Conservation (phyloP, 2,797 vertebrate genomes). For the Sebastes cheni region DNA sequence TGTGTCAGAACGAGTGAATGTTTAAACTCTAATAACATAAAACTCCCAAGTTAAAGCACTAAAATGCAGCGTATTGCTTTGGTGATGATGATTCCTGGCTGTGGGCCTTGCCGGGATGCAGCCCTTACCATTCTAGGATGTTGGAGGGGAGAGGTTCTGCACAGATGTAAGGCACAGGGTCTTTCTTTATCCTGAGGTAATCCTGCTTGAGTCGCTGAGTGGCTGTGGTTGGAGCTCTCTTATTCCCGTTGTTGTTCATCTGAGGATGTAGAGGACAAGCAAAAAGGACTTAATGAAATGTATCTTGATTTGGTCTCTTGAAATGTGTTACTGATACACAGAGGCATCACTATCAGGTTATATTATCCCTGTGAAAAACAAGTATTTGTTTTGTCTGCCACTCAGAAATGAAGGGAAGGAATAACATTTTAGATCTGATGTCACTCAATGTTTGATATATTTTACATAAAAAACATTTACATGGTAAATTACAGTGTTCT, state of each 20-base stretch:
- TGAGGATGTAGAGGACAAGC: slow-evolving; percentile 51
- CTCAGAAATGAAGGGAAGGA: too few species aligned
- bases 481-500: too few species aligned
- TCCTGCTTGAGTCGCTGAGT: slow-evolving; percentile 97
- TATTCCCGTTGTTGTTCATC: slow-evolving; percentile 96
- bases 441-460: too few species aligned
- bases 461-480: too few species aligned
- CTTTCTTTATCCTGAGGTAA: slow-evolving; percentile 98
- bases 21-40: neutral
- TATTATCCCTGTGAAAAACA: too few species aligned
- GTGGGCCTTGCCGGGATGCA: neutral
- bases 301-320: neutral
- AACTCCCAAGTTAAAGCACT: neutral
- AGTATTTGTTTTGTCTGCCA: too few species aligned
- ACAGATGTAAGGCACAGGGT: slow-evolving; percentile 98
- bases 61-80: neutral
- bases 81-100: neutral
- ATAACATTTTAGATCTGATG: too few species aligned
- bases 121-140: slow-evolving; percentile 93
- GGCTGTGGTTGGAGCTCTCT: slow-evolving; percentile 97
- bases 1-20: neutral
- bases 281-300: neutral
- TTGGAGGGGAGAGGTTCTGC: slow-evolving; percentile 97
- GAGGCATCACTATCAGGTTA: neutral
- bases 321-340: neutral